Evolutionary conservation across 2,797 vertebrate genomes (phyloP), one percentile per base, ranked within the genome.

Genomic region (Masticophis lateralis): DNA sequence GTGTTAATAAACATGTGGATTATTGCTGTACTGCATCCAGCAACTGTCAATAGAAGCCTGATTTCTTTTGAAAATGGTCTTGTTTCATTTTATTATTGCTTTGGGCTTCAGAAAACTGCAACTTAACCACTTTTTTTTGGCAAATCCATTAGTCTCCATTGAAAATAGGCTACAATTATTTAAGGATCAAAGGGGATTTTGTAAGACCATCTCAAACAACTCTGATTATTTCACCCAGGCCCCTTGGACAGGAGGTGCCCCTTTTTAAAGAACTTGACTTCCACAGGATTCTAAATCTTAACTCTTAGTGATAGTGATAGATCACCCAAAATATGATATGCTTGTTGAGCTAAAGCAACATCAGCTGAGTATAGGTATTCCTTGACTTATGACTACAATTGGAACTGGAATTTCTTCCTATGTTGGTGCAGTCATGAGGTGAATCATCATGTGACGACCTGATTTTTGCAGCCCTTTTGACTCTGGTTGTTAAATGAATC

Each of bases 51-150:
- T 94, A 94, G 60, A 51, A 91, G 51, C 6, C 9, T 92, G 66
- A 93, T 93, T 88, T 94, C 3, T 93, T 91, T 94, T 89, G 43
- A 95, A 96, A 94, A 89, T 60, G 0, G 28, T 87, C 55, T 55
- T 13, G 66, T 91, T 95, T 91, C 69, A 90, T 86, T 95, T 91
- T 86, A 91, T 66, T 93, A 90, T 37, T 91, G 27, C 28, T 90
- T 61, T 92, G 91, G 0, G 13, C n/a, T 93, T 90, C 12, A 47
- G 91, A 37, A 87, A 95, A 66, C 94, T 94, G 12, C 55, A 90
- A 94, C 55, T 92, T 92, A 95, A 53, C 12, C 60, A 51, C 32
- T 94, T 95, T 90, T 53, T 22, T 66, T 13, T 28, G 61, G 51
- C 63, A 59, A 16, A 47, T n/a, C 25, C 91, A 92, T 11, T 12